Conservation (phyloP, 2,888 invertebrate genomes). For the Patella caerulea region DNA sequence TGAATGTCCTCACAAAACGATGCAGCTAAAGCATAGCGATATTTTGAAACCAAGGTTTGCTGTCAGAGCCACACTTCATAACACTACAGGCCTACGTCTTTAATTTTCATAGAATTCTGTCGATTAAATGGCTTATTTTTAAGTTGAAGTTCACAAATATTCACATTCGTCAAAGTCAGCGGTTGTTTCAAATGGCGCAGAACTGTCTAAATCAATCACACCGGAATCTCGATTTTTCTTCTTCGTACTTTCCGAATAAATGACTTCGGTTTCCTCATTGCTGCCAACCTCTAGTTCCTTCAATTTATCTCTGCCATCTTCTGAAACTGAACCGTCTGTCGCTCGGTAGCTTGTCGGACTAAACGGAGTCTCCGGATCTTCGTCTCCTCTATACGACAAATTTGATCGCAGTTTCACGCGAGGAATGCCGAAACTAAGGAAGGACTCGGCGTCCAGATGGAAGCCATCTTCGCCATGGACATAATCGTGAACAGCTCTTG, state of each 20-base stretch:
- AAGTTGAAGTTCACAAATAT: too few species aligned
- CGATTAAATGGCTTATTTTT: too few species aligned
- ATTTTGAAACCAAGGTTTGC: too few species aligned
- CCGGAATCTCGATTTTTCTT: not conserved
- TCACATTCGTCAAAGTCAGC: too few species aligned
- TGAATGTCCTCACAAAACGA: too few species aligned
- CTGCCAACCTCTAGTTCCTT: too few species aligned
- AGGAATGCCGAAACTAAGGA: conserved; percentile 22
- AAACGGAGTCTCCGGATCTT: not conserved
- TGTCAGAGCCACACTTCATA: too few species aligned
- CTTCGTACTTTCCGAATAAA: conserved; percentile 1
- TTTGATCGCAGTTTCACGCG: conserved; percentile 19
- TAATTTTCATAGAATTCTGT: too few species aligned
- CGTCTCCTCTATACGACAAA: conserved; percentile 14
- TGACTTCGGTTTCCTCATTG: not conserved
- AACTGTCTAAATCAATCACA: too few species aligned
- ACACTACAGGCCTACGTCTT: too few species aligned
- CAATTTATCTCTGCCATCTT: not conserved
- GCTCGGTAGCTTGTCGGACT: not conserved
- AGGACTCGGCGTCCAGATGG: conserved; percentile 14
- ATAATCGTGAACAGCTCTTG: conserved; percentile 23
- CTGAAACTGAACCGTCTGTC: not conserved
- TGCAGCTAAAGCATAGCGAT: too few species aligned
- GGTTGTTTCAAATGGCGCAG: too few species aligned
- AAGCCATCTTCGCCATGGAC: conserved; percentile 11